A percentile compares a stretch with the other conserved stretches of the same genome.
Evolutionary conservation across 2,797 vertebrate species (phyloP).

Genomic region (Apogon talboti): DNA sequence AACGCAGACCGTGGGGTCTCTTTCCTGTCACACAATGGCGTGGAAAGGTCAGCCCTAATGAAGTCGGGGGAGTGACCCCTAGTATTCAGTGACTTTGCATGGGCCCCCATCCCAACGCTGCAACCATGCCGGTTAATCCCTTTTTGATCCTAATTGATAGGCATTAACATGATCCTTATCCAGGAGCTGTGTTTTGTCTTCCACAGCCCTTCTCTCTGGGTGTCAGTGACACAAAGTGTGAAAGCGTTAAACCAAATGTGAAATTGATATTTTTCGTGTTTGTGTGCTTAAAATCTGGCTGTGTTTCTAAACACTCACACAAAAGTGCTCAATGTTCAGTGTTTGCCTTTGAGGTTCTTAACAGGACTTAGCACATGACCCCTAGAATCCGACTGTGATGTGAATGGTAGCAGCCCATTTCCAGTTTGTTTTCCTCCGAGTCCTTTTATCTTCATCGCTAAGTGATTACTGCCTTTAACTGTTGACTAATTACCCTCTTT

Average conservation of each 20-base stretch:
- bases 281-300: slow-evolving; percentile 76
- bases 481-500: slow-evolving; percentile 74
- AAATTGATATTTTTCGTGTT: slow-evolving; percentile 88
- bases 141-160: slow-evolving; percentile 88
- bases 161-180: slow-evolving; percentile 86
- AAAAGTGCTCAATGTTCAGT: slow-evolving; percentile 63
- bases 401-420: slow-evolving; percentile 77
- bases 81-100: slow-evolving; percentile 86
- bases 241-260: slow-evolving; percentile 87
- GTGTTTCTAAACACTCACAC: slow-evolving; percentile 70
- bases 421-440: slow-evolving; percentile 72
- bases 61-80: slow-evolving; percentile 87
- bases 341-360: slow-evolving; percentile 77
- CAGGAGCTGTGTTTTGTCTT: slow-evolving; percentile 84
- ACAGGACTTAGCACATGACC: slow-evolving; percentile 81
- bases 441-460: slow-evolving; percentile 68
- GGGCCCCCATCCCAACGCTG: slow-evolving; percentile 71
- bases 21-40: slow-evolving; percentile 79
- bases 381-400: slow-evolving; percentile 72
- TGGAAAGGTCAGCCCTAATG: slow-evolving; percentile 90
- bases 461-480: slow-evolving; percentile 68
- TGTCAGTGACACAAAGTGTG: slow-evolving; percentile 84
- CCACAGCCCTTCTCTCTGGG: slow-evolving; percentile 78
- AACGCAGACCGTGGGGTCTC: slow-evolving; percentile 73
- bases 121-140: slow-evolving; percentile 84